These are phyloP conservation scores for Cichladusa arquata DNA, from an alignment of 2,113 vertebrate genomes.

Conservation along the genomic window DNA sequence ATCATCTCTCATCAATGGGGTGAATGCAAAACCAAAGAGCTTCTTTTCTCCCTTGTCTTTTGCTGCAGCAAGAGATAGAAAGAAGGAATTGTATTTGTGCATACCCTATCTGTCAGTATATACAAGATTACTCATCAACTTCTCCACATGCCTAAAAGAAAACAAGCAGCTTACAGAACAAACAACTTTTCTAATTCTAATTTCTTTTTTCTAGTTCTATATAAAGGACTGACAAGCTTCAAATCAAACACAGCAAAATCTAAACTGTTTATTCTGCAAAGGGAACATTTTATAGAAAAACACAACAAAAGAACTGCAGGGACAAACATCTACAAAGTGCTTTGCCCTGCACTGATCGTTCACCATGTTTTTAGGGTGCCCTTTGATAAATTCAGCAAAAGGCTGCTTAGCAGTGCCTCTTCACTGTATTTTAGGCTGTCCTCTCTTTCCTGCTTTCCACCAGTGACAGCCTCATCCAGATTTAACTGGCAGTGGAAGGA, in stretches of 20 bases:
- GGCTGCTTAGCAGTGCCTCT: neutral
- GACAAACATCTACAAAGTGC: neutral
- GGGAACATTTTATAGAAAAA: neutral
- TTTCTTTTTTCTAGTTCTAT: neutral
- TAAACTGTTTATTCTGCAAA: neutral
- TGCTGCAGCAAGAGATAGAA: conserved; percentile 72
- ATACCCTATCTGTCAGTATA: neutral
- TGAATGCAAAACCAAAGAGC: conserved; percentile 94
- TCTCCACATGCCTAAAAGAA: neutral
- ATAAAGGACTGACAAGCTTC: neutral
- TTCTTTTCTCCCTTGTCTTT: conserved; percentile 98
- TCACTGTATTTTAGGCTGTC: neutral
- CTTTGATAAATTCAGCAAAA: neutral
- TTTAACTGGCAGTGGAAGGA: neutral
- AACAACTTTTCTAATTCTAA: neutral
- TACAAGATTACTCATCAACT: neutral
- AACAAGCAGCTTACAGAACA: neutral
- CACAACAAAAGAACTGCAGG: neutral
- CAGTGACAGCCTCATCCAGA: neutral
- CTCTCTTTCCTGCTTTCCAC: neutral
- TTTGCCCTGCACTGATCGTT: neutral
- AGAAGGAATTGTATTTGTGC: neutral
- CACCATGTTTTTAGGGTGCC: fast-evolving
- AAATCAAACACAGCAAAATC: neutral
- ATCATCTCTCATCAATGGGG: conserved; percentile 95